Evolutionary conservation across 2,797 vertebrate species (phyloP), one percentile per base, ranked within the genome.

Genomic region (Poeciliopsis gracilis): DNA sequence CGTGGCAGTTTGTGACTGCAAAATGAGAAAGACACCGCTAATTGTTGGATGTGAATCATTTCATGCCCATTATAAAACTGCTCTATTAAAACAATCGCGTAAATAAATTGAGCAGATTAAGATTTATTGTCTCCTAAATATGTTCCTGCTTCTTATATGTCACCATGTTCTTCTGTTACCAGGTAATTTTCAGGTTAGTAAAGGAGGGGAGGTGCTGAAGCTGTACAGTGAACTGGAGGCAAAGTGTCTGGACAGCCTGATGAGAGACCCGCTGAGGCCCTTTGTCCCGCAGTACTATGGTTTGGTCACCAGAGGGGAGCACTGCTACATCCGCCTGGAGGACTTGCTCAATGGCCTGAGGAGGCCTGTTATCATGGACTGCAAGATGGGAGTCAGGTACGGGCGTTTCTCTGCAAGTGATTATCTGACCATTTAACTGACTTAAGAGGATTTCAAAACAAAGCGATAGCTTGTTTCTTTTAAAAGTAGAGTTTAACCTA

Each of bases 321-420:
- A 96, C 69, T 72, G 88, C 77, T 98, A 97, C 90, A 96, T 97
- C 75, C 96, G 97, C 79, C 94, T 98, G 90, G 96, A 97, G 72
- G 97, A 98, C 77, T 94, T 98, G 63, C 93, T 98, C 70, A 93
- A 91, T 0, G 97, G 97, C 38, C 95, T 97, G 15, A 96, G 93
- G 63, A 93, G 85, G 67, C 97, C 97, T 0, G 94, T 96, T 77
- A 97, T 98, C 88, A 97, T 98, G 97, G 97, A 98, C 93, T 97
- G 97, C 94, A 98, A 98, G 90, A 98, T 98, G 96, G 97, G 97
- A 81, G 94, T 96, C 87, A 94, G 97, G 97, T 98, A 86, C 10
- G 2, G 3, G 81, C 20, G 5, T 47, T 63, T 8, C 3, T 75
- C 12, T 10, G 20, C 36, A 36, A 36, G 59, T 8, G 59, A 4